Conservation (phyloP, 2,888 invertebrate species). For the Aspidiotus destructor region DNA sequence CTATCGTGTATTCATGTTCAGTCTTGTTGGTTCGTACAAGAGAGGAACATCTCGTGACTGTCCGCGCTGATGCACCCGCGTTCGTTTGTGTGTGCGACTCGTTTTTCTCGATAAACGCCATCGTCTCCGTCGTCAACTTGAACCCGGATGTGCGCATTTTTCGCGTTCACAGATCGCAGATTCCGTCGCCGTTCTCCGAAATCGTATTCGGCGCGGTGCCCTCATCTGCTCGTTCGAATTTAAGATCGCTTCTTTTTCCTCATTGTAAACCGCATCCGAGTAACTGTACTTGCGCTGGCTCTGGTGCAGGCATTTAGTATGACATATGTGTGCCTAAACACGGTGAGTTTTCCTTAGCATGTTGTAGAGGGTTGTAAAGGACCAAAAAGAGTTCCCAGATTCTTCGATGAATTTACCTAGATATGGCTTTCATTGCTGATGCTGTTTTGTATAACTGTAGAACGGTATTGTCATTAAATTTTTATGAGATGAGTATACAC, state of each 20-base stretch:
- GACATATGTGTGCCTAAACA: background rate
- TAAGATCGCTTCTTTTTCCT: background rate
- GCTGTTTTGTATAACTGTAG: no score
- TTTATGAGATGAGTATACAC: no score
- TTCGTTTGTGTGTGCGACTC: background rate
- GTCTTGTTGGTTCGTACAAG: background rate
- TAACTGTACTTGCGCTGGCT: constrained; percentile 4
- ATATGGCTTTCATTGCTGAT: no score
- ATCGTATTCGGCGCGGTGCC: background rate
- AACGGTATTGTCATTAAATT: no score
- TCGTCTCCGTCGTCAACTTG: background rate
- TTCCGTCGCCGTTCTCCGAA: constrained; percentile 2
- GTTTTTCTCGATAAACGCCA: background rate
- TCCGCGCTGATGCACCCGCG: no score
- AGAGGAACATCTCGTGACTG: background rate
- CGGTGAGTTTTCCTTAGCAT: background rate
- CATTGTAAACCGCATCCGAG: background rate
- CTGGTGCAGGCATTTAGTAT: background rate
- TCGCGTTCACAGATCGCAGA: background rate
- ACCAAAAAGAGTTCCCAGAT: no score
- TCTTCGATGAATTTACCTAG: no score
- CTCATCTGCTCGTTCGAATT: background rate
- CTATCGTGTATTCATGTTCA: background rate
- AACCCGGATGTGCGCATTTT: constrained; percentile 4
- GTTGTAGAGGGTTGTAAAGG: background rate